phyloP scores from a whole-genome alignment of 1,140 invertebrate genomes.

The Musca domestica region DNA sequence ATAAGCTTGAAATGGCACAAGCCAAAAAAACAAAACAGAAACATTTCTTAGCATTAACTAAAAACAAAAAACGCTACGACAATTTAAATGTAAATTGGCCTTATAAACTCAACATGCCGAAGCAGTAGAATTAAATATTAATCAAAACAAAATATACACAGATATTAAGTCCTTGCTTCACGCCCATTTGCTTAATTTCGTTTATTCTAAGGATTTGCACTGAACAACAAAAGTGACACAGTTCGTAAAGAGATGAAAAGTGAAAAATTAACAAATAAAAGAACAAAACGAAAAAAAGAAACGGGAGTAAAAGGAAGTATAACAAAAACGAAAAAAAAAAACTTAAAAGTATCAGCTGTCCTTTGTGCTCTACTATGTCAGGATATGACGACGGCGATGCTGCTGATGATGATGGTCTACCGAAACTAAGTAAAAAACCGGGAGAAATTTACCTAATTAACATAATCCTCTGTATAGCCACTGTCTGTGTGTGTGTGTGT shows the following conservation, averaged over 20 bases:
- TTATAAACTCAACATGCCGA: not conserved
- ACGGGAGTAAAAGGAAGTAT: not conserved
- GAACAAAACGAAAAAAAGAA: not conserved
- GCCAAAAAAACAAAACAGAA: no score
- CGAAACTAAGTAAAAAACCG: not conserved
- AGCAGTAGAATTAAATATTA: slow-evolving; percentile 5
- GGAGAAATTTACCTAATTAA: slow-evolving; percentile 11
- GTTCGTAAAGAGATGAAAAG: slow-evolving; percentile 4
- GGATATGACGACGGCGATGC: no score
- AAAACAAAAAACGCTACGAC: not conserved
- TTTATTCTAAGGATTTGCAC: not conserved
- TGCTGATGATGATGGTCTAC: no score
- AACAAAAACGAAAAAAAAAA: not conserved
- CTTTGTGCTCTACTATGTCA: not conserved
- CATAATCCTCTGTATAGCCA: slow-evolving; percentile 8
- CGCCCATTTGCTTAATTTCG: not conserved
- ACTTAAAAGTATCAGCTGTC: not conserved
- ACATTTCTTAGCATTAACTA: no score
- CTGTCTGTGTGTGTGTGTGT: no score
- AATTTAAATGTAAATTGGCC: slow-evolving; percentile 17
- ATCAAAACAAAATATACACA: not conserved
- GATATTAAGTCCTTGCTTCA: no score
- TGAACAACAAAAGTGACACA: not conserved
- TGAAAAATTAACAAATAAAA: slow-evolving; percentile 11
- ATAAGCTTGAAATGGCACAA: no score